A percentile compares a stretch with the other conserved stretches of the same genome.
These are phyloP conservation scores for Nowickia ferox DNA, from an alignment of 2,888 invertebrate genomes.

Conservation along the genomic window DNA sequence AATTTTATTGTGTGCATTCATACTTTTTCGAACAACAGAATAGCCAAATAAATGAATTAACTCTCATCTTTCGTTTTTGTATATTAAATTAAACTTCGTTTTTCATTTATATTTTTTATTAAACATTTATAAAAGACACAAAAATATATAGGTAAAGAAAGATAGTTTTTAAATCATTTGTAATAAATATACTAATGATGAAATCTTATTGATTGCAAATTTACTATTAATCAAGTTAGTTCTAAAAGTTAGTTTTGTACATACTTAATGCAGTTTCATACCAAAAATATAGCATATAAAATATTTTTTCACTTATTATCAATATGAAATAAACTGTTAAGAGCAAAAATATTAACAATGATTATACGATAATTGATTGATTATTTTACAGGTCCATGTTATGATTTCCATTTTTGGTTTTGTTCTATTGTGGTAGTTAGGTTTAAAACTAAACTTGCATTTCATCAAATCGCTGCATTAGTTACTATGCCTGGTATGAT, in stretches of 20 bases:
- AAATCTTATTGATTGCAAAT: neutral
- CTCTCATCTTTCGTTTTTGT: neutral
- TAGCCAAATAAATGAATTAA: neutral
- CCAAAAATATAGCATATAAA: neutral
- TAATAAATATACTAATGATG: conserved; percentile 12
- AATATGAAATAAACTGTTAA: neutral
- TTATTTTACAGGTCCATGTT: conserved; percentile 49
- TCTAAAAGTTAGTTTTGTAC: neutral
- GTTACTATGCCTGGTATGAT: conserved; percentile 78
- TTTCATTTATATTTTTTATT: conserved; percentile 24
- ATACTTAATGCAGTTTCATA: neutral
- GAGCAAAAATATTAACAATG: neutral
- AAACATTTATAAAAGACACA: conserved; percentile 58
- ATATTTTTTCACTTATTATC: neutral
- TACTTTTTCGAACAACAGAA: neutral
- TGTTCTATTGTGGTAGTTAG: neutral
- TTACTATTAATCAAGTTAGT: neutral
- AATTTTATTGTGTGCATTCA: too few relatives aligned
- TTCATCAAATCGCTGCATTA: conserved; percentile 61
- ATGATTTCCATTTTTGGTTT: conserved; percentile 45
- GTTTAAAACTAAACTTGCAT: conserved; percentile 50
- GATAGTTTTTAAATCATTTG: conserved; percentile 4
- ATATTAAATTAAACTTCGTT: neutral
- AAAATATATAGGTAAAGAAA: conserved; percentile 34
- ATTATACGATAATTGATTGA: conserved; percentile 36